Evolutionary conservation across 1,140 invertebrate genomes (phyloP), one percentile per base, ranked within the genome.

Genomic region (Camponotus floridanus): DNA sequence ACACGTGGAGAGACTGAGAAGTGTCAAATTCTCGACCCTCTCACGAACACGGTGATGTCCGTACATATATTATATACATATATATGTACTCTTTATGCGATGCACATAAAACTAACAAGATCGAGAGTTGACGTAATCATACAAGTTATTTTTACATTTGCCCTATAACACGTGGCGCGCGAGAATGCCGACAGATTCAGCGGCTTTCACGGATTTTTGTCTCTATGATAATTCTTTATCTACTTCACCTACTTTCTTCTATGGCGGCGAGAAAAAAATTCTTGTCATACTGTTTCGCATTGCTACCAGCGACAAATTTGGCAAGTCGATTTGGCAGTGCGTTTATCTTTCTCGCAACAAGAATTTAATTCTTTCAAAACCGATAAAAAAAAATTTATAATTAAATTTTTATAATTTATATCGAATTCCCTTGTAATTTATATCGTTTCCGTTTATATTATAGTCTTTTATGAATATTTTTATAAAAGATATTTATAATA

Each of bases 41-140:
- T 13, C 51, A 78, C 57, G 36, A 59, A 21, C 13, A 39, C n/a
- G 45, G n/a, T 13, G n/a, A 55, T 26, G 48, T 21, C 9, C 78
- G 59, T 26, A 26, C 26, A 26, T 26, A 26, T 26, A 26, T 26
- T 26, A 26, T 26, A 26, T 26, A 26, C 26, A 26, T 26, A 26
- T 26, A 26, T 26, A 26, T 26, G 26, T 11, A 21, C 26, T 18
- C 26, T 76, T 61, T 15, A 26, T 42, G 18, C 0, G 42, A 13
- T 3, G 6, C 33, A 9, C 15, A 9, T 74, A 45, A 73, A 83
- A 51, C 39, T 79, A 67, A 89, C 36, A 9, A 76, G 64, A 89
- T 80, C 61, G 39, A 42, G 48, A 15, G 18, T 18, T 90, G 88
- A 90, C 78, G 88, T 79, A 90, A 90, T 90, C 88, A 3, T 21